A percentile compares a stretch with the other conserved stretches of the same genome.
Evolutionary conservation across 2,888 invertebrate genomes (phyloP).

Genomic region (Diarsia brunnea): DNA sequence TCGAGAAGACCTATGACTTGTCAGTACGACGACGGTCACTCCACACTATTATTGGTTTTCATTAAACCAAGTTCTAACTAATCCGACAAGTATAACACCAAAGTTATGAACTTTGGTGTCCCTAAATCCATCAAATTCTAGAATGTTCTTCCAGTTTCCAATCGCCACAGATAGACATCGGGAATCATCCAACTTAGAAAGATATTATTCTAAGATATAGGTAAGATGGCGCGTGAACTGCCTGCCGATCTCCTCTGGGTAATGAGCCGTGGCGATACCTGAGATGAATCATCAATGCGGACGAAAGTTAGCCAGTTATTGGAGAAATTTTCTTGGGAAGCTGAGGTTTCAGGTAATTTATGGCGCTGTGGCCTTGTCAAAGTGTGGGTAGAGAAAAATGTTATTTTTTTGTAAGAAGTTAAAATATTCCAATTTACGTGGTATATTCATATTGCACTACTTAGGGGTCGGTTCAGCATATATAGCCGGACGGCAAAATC

Average conservation of each 20-base stretch:
- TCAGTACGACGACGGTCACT: no score
- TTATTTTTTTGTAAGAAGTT: neutral
- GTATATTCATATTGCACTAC: no score
- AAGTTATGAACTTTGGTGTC: neutral
- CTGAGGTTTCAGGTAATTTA: conserved; percentile 19
- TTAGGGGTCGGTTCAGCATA: neutral
- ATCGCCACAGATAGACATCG: neutral
- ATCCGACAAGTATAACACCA: neutral
- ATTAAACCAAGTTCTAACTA: neutral
- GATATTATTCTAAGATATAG: conserved; percentile 43
- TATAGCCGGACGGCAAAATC: neutral
- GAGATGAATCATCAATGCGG: conserved; percentile 57
- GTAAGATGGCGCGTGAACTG: conserved; percentile 40
- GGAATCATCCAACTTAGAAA: neutral
- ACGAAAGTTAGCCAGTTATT: conserved; percentile 27
- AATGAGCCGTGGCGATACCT: conserved; percentile 56
- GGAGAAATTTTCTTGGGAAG: conserved; percentile 13
- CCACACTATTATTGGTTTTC: no score
- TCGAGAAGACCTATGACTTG: no score
- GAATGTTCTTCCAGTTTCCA: conserved; percentile 1
- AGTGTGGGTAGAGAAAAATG: neutral
- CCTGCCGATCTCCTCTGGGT: conserved; percentile 37
- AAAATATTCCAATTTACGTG: neutral
- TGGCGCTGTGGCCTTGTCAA: neutral
- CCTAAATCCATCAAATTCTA: conserved; percentile 5